A percentile compares a stretch with the other conserved stretches of the same genome.
Conservation (phyloP, 2,888 invertebrate genomes). For the Phanerotoma sp. region DNA sequence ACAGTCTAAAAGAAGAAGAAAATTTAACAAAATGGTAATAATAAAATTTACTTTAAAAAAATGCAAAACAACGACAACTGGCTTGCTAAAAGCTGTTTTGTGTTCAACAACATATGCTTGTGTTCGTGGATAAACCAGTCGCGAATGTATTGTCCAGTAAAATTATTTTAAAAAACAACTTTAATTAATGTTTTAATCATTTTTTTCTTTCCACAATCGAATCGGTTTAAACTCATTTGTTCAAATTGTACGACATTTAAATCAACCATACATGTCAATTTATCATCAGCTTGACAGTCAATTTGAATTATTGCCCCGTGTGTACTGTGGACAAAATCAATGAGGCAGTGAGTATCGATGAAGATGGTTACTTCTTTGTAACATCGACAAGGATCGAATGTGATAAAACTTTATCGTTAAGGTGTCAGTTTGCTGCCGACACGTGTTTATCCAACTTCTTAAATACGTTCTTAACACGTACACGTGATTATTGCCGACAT, state of each 20-base stretch:
- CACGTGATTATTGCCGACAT: slow-evolving; percentile 33
- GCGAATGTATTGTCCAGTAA: slow-evolving; percentile 37
- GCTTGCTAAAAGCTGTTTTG: slow-evolving; percentile 41
- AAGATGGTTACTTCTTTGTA: slow-evolving; percentile 37
- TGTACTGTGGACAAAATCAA: slow-evolving; percentile 20
- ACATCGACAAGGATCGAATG: slow-evolving; percentile 44
- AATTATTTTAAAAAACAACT: neutral
- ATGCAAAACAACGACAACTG: slow-evolving; percentile 14
- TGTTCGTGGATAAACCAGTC: slow-evolving; percentile 27
- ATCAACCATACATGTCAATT: neutral
- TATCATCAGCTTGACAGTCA: neutral
- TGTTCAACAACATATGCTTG: slow-evolving; percentile 36
- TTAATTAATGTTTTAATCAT: neutral
- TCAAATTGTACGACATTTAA: neutral
- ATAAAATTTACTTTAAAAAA: too few species aligned
- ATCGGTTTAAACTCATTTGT: neutral
- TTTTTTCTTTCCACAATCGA: neutral
- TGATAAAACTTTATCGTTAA: slow-evolving; percentile 38
- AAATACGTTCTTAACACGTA: slow-evolving; percentile 40
- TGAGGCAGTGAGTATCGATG: slow-evolving; percentile 26
- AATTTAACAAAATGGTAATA: too few species aligned
- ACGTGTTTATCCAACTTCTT: slow-evolving; percentile 38
- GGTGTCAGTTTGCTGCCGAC: slow-evolving; percentile 30
- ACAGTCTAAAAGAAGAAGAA: too few species aligned
- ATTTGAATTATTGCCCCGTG: neutral